Base-by-base conservation (phyloP, 2,888 invertebrate species). In the Dorcus hopei region DNA sequence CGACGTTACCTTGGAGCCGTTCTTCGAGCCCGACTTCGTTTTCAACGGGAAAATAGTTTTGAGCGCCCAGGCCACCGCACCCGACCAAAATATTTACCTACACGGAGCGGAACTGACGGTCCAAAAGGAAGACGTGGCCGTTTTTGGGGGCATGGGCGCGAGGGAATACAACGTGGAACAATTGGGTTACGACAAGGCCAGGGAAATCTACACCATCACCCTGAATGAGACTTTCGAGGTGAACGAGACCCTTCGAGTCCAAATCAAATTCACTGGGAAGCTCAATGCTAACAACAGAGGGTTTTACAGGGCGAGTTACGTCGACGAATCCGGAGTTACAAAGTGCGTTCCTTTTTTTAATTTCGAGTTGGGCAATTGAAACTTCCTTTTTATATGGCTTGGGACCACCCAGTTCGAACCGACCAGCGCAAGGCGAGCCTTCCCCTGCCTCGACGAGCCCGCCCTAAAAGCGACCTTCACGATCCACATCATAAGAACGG, bases 391-490 rank as follows among this genome's bases (percentile, higher is more conserved):
- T 58, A 58, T 54, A 23, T 57, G 53, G 54, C 49, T 58, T 42
- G 61, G 52, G 42, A 51, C 57, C 3, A 58, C 61, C 11, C 58
- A 61, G 11, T 58, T 61, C 14, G 54, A 58, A 85, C 1, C 61
- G 6, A 58, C 58, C 9, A n/a, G 47, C 33, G 61, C 61, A 1
- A 83, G 89, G 11, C 80, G 78, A 63, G 90, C 87, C 0, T 90
- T 91, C 72, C 91, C 91, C n/a, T 87, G 88, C 66, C 90, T 90
- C 68, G 91, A 91, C 68, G 87, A 88, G 61, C 85, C 80, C 0
- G 75, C 76, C 0, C 74, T 75, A 55, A 61, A 70, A 3, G 70
- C 80, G 0, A 70, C 63, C 0, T 77, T 80, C 9, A 70, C 69
- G 0, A 79, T 82, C 43, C 77, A 74, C 0, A 76, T 80, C 55